Percentiles rank a stretch among this genome's conserved stretches.
Evolutionary conservation across 2,797 vertebrate genomes (phyloP).

Genomic region (Hybognathus amarus): DNA sequence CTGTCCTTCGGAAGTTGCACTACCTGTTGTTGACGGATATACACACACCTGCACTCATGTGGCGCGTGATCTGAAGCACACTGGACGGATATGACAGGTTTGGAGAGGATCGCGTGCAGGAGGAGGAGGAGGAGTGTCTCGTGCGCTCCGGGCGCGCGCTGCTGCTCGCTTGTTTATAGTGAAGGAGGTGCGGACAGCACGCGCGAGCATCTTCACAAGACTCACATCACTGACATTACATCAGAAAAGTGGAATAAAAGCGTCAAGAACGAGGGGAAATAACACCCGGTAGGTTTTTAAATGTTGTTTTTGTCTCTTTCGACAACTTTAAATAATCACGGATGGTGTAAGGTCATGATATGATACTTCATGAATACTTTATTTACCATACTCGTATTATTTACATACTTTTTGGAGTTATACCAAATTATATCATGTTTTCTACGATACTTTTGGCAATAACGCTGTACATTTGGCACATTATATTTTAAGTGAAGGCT

Average conservation of each 20-base stretch:
- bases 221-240: background rate
- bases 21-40: background rate
- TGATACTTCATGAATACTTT: too few species aligned
- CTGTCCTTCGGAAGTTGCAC: background rate
- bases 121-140: background rate
- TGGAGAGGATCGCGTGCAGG: background rate
- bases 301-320: background rate
- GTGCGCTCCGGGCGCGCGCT: slow-evolving; percentile 53
- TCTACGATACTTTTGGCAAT: background rate
- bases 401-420: background rate
- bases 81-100: slow-evolving; percentile 34
- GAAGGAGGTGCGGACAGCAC: slow-evolving; percentile 40
- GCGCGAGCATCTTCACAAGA: slow-evolving; percentile 22
- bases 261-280: background rate
- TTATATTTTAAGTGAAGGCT: background rate
- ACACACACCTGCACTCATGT: slow-evolving; percentile 32
- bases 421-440: background rate
- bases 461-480: background rate
- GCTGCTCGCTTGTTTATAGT: slow-evolving; percentile 59
- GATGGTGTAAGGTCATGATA: background rate
- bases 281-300: slow-evolving; percentile 49
- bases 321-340: background rate
- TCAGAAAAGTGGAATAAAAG: slow-evolving; percentile 49
- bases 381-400: too few species aligned
- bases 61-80: slow-evolving; percentile 5